These are phyloP conservation scores for Sphinx pinastri DNA, from an alignment of 2,888 invertebrate genomes.

Conservation along the genomic window DNA sequence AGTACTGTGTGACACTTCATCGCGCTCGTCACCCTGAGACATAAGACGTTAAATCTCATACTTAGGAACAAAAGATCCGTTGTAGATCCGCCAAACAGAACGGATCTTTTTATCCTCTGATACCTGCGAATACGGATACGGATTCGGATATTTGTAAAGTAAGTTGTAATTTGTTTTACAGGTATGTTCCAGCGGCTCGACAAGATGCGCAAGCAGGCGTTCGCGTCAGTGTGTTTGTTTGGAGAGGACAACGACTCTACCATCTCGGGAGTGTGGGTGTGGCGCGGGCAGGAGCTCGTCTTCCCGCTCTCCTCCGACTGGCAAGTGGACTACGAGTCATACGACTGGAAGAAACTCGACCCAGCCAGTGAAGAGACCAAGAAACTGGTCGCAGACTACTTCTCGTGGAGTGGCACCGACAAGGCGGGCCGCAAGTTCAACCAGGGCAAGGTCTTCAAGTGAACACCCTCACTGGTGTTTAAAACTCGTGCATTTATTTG, in stretches of 20 bases:
- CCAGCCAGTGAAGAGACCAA: conserved; percentile 91
- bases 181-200: conserved; percentile 99
- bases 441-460: conserved; percentile 99
- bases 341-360: conserved; percentile 97
- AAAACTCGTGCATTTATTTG: conserved; percentile 59
- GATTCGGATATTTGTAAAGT: too few species aligned
- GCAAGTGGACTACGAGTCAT: conserved; percentile 98
- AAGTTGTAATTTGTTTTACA: conserved; percentile 48
- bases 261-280: conserved; percentile 99
- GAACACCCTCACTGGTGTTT: conserved; percentile 40
- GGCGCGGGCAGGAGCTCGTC: conserved; percentile 97
- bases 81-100: too few species aligned
- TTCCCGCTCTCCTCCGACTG: conserved; percentile 96
- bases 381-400: conserved; percentile 93
- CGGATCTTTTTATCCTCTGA: too few species aligned
- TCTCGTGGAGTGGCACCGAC: conserved; percentile 95
- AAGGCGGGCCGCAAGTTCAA: conserved; percentile 96
- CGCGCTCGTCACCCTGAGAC: too few species aligned
- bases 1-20: too few species aligned
- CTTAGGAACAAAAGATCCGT: too few species aligned
- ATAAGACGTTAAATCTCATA: too few species aligned
- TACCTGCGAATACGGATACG: too few species aligned
- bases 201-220: conserved; percentile 98
- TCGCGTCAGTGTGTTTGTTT: conserved; percentile 96
- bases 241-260: conserved; percentile 95